Conservation (phyloP, 1,140 invertebrate species). For the Drosophila eugracilis region DNA sequence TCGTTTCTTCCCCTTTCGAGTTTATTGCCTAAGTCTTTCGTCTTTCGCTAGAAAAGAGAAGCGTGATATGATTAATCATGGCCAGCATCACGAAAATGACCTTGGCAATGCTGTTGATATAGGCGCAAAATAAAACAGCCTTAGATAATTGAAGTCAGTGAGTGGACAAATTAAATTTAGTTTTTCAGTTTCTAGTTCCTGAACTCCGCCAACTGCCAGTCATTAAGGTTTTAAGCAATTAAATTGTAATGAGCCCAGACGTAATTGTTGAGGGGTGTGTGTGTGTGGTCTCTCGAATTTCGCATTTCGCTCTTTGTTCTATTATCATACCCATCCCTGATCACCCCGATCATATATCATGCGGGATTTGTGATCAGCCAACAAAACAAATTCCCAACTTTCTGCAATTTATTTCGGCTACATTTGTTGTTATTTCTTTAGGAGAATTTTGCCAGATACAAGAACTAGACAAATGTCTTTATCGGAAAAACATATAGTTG, state of each 20-base stretch:
- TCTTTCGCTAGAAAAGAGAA: slow-evolving; percentile 3
- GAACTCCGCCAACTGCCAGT: slow-evolving; percentile 27
- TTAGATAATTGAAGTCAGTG: slow-evolving; percentile 51
- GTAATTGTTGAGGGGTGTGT: neutral
- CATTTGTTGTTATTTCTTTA: slow-evolving; percentile 15
- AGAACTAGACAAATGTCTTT: slow-evolving; percentile 43
- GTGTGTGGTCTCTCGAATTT: slow-evolving; percentile 15
- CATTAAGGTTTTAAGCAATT: slow-evolving; percentile 41
- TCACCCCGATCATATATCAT: slow-evolving; percentile 43
- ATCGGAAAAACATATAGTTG: slow-evolving; percentile 27
- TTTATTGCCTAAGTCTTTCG: slow-evolving; percentile 61
- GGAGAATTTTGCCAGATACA: slow-evolving; percentile 33
- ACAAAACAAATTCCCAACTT: slow-evolving; percentile 49
- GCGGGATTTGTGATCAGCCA: slow-evolving; percentile 32
- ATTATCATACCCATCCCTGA: slow-evolving; percentile 26
- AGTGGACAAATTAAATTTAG: slow-evolving; percentile 43
- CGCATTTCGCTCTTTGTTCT: slow-evolving; percentile 25
- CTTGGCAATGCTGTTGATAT: slow-evolving; percentile 52
- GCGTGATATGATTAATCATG: slow-evolving; percentile 60
- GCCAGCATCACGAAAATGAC: slow-evolving; percentile 41
- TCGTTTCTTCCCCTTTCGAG: slow-evolving; percentile 44
- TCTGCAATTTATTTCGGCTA: slow-evolving; percentile 60
- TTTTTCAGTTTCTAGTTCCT: slow-evolving; percentile 28
- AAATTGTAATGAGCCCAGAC: slow-evolving; percentile 36
- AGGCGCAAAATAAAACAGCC: slow-evolving; percentile 18